Evolutionary conservation across 1,140 invertebrate genomes (phyloP).

Genomic region (Ericerus pela): DNA sequence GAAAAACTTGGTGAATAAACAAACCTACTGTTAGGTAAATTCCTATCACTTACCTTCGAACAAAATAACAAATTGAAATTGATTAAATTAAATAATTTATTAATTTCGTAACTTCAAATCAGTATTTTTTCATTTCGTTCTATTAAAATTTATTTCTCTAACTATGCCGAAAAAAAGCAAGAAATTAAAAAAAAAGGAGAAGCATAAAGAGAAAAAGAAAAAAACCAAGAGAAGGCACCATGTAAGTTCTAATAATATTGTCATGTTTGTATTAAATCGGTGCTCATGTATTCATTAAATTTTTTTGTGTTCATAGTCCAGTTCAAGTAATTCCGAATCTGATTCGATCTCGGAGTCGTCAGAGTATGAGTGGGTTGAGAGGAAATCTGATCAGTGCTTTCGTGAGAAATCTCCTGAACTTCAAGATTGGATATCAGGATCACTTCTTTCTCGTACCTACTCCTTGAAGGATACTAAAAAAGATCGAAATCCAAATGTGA

Average conservation of each 20-base stretch:
- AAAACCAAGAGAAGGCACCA: not conserved
- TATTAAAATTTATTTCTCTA: too few relatives aligned
- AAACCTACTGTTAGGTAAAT: not conserved
- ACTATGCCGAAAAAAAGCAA: not conserved
- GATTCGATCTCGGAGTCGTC: not conserved
- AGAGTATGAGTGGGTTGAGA: slow-evolving; percentile 16
- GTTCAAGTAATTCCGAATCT: not conserved
- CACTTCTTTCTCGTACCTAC: slow-evolving; percentile 8
- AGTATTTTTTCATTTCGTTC: too few relatives aligned
- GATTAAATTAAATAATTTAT: too few relatives aligned
- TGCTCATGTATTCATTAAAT: not conserved
- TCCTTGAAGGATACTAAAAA: slow-evolving; percentile 6
- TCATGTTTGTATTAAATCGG: not conserved
- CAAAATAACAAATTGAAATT: not conserved
- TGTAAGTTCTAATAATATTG: not conserved
- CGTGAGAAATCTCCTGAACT: not conserved
- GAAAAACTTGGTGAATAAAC: not conserved
- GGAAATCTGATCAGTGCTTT: not conserved
- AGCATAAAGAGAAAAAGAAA: not conserved
- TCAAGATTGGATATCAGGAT: slow-evolving; percentile 15
- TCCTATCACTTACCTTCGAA: not conserved
- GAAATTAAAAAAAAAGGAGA: not conserved
- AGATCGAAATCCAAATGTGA: not conserved
- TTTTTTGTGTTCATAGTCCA: not conserved
- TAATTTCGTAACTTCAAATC: too few relatives aligned